Base-by-base conservation (phyloP, 1,140 invertebrate genomes). In the Lethocerus indicus region DNA sequence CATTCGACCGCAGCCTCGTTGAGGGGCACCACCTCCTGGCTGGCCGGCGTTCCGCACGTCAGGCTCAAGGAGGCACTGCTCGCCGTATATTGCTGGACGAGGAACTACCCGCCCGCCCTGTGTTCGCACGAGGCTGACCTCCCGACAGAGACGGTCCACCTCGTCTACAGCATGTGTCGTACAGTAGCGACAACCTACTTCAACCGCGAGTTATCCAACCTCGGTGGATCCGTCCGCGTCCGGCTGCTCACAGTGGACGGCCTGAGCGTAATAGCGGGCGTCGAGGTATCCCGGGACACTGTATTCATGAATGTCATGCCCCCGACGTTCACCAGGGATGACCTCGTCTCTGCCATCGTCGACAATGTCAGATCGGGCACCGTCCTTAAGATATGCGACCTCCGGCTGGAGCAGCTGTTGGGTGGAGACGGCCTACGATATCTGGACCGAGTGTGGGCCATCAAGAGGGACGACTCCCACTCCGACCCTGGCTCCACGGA, bases 91-190 rank as follows among this genome's bases (percentile, higher is more conserved):
- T 51, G 50, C 18, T 51, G 50, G 50, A 4, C 43, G 9, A 16
- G 44, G 7, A 51, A 46, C 26, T 51, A 46, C 16, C 29, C 50
- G 6, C 43, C 46, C n/a, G 32, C 39, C 4, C 26, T 46, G 13
- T 51, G 50, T 20, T 44, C 46, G 21, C 50, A 51, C 29, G 50
- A 51, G 20, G 20, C 47, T 24, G 50, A 46, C n/a, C 28, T 46
- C 13, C 18, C 18, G 6, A 14, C 37, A 7, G n/a, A 2, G 21
- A 23, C 21, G 1, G 50, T 51, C 13, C 50, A 32, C 18, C 40
- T 51, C 6, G 6, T 51, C 2, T 51, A 51, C 36, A 40, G 40
- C 18, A 51, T 47, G 21, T 51, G 50, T 40, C 32, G 47, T 14
- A 28, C 46, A 28, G 16, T 51, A 1, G 23, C 32, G 2, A 26